Evolutionary conservation across 2,888 invertebrate species (phyloP), one percentile per base, ranked within the genome.

Genomic region (Lamproptera curius): DNA sequence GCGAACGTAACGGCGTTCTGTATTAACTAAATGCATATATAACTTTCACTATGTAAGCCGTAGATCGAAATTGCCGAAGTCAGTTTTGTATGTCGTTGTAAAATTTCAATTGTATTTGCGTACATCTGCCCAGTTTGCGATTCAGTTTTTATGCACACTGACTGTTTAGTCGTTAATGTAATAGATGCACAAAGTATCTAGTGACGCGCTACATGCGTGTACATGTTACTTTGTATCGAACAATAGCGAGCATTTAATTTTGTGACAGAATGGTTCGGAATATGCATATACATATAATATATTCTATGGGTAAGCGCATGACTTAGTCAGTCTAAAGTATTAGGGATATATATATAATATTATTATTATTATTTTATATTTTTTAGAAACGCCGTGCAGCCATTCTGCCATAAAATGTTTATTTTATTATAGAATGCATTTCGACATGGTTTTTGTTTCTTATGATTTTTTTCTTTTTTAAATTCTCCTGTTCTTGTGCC

Each of bases 161-260:
- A 49, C 52, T 39, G 31, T 37, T 17, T 36, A 20, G 40, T 31
- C 14, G 36, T 42, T 42, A 11, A 14, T 35, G 9, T 31, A 28
- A 20, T 20, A 8, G 10, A 41, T 16, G 41, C 26, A 31, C 41
- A 46, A 36, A 46, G 46, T 47, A 36, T 9, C 26, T 17, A 36
- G 49, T 43, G 50, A 51, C 49, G 41, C 49, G 50, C 20, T 37
- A 14, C 20, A 34, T n/a, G n/a, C 38, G 42, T 16, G 45, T 3
- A 13, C 6, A 33, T 33, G 42, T 40, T 46, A 54, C 43, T 46
- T 51, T 49, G 50, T 51, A 47, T 49, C 42, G 57, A 65, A 61
- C 62, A 65, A 65, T 67, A 63, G 61, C 53, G 56, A 71, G 81
- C 82, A 80, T 82, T 82, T 82, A 79, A 62, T 77, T 75, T 74